Percentiles rank a stretch among this genome's conserved stretches.
Conservation (phyloP, 2,888 invertebrate genomes). For the Torymus auratus region DNA sequence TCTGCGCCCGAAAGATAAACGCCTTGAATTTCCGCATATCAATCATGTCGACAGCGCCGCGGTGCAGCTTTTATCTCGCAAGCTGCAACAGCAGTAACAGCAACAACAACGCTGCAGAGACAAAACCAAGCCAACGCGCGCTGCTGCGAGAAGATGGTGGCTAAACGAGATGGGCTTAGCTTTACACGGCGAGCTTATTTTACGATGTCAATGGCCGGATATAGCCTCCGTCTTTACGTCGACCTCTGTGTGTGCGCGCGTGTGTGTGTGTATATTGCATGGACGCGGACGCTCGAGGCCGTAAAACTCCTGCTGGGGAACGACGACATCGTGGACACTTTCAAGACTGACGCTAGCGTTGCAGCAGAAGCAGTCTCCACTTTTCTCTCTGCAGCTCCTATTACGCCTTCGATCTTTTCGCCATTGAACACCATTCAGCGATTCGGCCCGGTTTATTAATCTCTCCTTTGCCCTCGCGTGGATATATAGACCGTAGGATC, state of each 20-base stretch:
- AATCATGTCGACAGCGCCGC: slow-evolving; percentile 55
- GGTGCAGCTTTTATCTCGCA: slow-evolving; percentile 53
- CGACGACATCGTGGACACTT: slow-evolving; percentile 23
- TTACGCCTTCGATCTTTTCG: not conserved
- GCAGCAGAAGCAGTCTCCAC: not conserved
- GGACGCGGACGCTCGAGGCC: not conserved
- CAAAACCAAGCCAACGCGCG: not conserved
- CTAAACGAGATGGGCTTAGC: slow-evolving; percentile 56
- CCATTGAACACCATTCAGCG: not conserved
- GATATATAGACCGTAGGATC: no score
- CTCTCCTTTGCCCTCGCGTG: not conserved
- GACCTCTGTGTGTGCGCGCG: not conserved
- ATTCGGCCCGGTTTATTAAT: slow-evolving; percentile 11
- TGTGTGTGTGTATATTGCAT: not conserved
- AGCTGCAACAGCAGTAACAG: not conserved
- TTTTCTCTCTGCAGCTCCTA: not conserved
- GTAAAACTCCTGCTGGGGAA: slow-evolving; percentile 28
- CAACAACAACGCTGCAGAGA: not conserved
- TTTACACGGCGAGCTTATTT: slow-evolving; percentile 60
- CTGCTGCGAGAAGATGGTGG: not conserved
- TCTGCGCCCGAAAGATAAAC: slow-evolving; percentile 54
- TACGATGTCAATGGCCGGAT: slow-evolving; percentile 59
- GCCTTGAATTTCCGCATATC: slow-evolving; percentile 57
- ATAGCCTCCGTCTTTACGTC: slow-evolving; percentile 51
- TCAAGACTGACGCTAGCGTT: not conserved